These are phyloP conservation scores for Plodia interpunctella DNA, from an alignment of 1,140 invertebrate species.

Conservation along the genomic window DNA sequence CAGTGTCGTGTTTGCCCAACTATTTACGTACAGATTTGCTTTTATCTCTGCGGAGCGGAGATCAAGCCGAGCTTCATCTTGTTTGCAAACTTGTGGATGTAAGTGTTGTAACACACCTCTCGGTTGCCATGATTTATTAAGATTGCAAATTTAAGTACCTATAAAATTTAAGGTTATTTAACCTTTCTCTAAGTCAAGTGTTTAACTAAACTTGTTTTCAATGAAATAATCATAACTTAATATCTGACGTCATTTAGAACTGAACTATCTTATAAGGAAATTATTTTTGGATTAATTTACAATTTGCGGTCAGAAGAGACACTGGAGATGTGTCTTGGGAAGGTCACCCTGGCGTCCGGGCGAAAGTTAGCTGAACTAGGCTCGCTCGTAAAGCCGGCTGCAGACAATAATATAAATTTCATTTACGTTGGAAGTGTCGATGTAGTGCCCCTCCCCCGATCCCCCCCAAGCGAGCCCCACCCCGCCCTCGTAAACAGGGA, in stretches of 20 bases:
- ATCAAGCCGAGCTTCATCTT: no score
- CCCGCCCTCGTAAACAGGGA: background rate
- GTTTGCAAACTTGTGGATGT: no score
- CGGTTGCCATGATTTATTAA: no score
- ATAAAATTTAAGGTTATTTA: no score
- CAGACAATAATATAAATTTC: slow-evolving; percentile 5
- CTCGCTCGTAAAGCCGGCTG: background rate
- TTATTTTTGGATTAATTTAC: background rate
- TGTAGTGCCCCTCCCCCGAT: background rate
- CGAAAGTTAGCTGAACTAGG: background rate
- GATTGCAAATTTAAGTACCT: background rate
- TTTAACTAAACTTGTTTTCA: no score
- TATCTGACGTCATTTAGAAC: no score
- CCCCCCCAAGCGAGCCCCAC: background rate
- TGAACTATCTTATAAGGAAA: no score
- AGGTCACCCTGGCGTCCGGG: background rate
- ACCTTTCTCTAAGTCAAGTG: no score
- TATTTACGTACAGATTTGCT: background rate
- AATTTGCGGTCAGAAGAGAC: background rate
- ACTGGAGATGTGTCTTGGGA: background rate
- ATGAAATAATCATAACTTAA: no score
- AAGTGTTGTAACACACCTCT: no score
- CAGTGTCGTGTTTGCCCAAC: background rate
- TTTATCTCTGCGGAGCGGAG: no score
- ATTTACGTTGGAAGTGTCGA: slow-evolving; percentile 3